Evolutionary conservation across 2,113 vertebrate species (phyloP), one percentile per base, ranked within the genome.

Genomic region (Lethenteron reissneri): DNA sequence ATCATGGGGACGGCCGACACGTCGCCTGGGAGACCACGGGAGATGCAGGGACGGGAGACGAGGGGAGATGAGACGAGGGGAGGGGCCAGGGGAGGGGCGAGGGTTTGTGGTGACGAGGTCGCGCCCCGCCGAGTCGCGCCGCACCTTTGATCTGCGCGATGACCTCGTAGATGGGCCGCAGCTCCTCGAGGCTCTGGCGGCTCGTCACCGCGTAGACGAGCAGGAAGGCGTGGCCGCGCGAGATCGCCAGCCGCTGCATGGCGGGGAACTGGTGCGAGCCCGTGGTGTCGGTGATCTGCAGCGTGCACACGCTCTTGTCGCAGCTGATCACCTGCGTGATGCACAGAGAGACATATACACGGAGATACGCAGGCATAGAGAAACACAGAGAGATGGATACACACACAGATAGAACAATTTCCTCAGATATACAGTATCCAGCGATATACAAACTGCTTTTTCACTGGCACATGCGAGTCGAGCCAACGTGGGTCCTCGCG

Each of bases 201-300:
- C 85, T 86, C 57, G 84, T 87, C 76, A 87, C 77, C 56, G 85
- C 86, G 71, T 82, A 87, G 70, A 87, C 85, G 75, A 87, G 80
- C 76, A 86, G 84, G 73, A 87, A 87, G 73, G 84, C 85, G 1
- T 87, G 85, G 56, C 85, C 85, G 58, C 85, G 86, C 73, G 84
- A 85, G 77, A 87, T 87, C 73, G 84, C 85, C 68, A 87, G 80
- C 25, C 84, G 82, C 74, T 87, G 85, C 85, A 87, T 87, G 78
- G 85, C 85, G 1, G 85, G 85, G 75, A 87, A 87, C 70, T 87
- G 85, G 76, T 87, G 85, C 71, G 84, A 86, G 14, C 85, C 85
- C 0, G 85, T 87, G 3, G 85, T 87, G 76, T 87, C 85, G 0
- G 85, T 87, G 77, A 87, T 87, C 79, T 87, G 85, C 77, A 87